phyloP scores from a whole-genome alignment of 2,888 invertebrate species.

The Limnephilus marmoratus region DNA sequence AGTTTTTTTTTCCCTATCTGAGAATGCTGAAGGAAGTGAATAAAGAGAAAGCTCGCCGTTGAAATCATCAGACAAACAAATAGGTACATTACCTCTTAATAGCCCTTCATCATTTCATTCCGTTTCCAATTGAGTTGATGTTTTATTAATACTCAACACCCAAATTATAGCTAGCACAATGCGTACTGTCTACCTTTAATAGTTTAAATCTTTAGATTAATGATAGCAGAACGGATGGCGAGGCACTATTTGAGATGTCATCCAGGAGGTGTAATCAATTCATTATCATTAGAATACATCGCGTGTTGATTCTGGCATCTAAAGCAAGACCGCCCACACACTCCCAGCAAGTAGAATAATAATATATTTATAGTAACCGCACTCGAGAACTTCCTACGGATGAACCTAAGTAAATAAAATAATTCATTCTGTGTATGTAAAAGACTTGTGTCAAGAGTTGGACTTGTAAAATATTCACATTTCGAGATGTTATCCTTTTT shows the following conservation, averaged over 20 bases:
- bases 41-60: neutral
- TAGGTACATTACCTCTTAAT: neutral
- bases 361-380: neutral
- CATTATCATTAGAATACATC: constrained; percentile 4
- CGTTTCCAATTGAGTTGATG: neutral
- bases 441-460: too few relatives aligned
- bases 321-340: constrained; percentile 8
- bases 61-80: neutral
- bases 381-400: neutral
- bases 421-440: neutral
- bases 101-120: neutral
- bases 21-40: too few relatives aligned
- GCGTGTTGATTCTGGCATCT: constrained; percentile 20
- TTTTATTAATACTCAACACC: neutral
- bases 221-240: neutral
- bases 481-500: too few relatives aligned
- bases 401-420: neutral
- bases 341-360: neutral
- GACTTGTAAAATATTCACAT: too few relatives aligned
- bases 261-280: neutral
- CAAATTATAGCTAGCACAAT: neutral
- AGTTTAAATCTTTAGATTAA: neutral
- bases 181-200: neutral
- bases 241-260: constrained; percentile 15
- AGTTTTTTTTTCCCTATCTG: too few relatives aligned